Conservation (phyloP, 2,113 vertebrate genomes). For the Genyomyrus donnyi region DNA sequence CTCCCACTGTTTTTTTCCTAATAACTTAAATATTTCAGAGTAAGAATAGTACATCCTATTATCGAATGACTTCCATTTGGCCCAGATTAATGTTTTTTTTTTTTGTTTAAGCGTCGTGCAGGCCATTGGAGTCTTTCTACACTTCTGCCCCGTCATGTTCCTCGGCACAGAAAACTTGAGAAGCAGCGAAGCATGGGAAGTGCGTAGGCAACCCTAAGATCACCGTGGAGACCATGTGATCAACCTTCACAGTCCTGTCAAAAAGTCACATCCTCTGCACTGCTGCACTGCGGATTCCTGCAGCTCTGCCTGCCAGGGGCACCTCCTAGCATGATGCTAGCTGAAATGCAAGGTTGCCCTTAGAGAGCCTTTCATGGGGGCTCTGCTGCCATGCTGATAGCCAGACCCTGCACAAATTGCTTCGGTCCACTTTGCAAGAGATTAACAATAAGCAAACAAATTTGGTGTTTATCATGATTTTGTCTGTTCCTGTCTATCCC, state of each 20-base stretch:
- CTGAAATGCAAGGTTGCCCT: not conserved
- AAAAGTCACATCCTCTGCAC: not conserved
- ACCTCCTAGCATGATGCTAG: too few species aligned
- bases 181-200: not conserved
- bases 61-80: conserved; percentile 9
- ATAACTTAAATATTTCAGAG: not conserved
- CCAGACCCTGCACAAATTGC: not conserved
- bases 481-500: not conserved
- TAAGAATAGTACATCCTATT: not conserved
- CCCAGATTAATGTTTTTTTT: conserved; percentile 28
- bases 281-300: not conserved
- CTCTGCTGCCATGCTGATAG: not conserved
- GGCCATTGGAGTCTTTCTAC: conserved; percentile 32
- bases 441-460: conserved; percentile 1
- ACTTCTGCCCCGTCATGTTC: conserved; percentile 39
- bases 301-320: not conserved
- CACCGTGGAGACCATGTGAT: not conserved
- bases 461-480: not conserved
- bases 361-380: not conserved
- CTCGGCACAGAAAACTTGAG: conserved; percentile 29
- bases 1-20: not conserved
- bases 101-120: not conserved
- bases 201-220: not conserved
- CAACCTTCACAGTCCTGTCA: conserved; percentile 2
- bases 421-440: not conserved